Evolutionary conservation across 2,888 invertebrate species (phyloP).

Genomic region (Amiota communis): DNA sequence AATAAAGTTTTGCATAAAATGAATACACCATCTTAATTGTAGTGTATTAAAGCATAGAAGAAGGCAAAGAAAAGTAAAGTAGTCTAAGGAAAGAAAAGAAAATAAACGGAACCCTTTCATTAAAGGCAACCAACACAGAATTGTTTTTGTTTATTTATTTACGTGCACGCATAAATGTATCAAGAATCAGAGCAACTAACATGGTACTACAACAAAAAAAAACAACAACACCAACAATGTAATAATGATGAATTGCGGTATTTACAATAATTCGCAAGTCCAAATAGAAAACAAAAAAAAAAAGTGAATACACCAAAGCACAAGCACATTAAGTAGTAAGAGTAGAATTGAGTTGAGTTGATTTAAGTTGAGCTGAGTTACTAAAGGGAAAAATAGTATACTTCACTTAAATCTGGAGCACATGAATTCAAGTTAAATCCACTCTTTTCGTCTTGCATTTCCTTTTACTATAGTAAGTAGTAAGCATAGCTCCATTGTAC

Average conservation of each 20-base stretch:
- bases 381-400: neutral
- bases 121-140: conserved; percentile 39
- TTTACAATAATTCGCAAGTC: conserved; percentile 59
- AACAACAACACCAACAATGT: conserved; percentile 30
- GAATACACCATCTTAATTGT: too few species aligned
- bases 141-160: conserved; percentile 29
- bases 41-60: too few species aligned
- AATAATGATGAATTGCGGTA: conserved; percentile 70
- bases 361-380: neutral
- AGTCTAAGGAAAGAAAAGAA: too few species aligned
- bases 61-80: too few species aligned
- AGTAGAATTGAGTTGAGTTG: neutral
- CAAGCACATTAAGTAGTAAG: conserved; percentile 47
- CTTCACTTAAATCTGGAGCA: conserved; percentile 24
- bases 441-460: neutral
- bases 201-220: conserved; percentile 35
- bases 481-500: neutral
- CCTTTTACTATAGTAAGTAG: neutral
- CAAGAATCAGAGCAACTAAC: conserved; percentile 13
- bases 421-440: neutral
- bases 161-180: conserved; percentile 37
- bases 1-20: too few species aligned
- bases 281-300: conserved; percentile 39
- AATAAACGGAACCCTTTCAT: conserved; percentile 57
- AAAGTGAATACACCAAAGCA: conserved; percentile 55